Percentiles rank a stretch among this genome's conserved stretches.
phyloP scores from a whole-genome alignment of 2,888 invertebrate species.

The Cheilosia soror region DNA sequence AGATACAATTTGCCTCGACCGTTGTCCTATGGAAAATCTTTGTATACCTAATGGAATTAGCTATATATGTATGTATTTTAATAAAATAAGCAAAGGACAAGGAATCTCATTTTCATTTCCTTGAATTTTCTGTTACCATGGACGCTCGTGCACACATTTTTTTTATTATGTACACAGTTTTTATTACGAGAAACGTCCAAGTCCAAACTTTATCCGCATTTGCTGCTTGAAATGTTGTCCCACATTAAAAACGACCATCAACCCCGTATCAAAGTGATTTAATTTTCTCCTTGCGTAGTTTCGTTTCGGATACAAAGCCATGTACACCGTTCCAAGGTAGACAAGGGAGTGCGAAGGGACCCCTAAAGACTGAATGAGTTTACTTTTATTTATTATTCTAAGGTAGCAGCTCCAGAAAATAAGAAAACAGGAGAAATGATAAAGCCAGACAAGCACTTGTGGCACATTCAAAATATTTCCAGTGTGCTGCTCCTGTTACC shows the following conservation, averaged over 20 bases:
- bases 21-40: slow-evolving; percentile 33
- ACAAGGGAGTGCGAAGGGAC: slow-evolving; percentile 29
- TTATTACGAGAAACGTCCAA: slow-evolving; percentile 59
- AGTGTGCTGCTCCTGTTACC: slow-evolving; percentile 8
- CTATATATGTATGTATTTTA: slow-evolving; percentile 59
- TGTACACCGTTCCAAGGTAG: background rate
- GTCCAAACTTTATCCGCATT: slow-evolving; percentile 71
- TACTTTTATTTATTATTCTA: slow-evolving; percentile 73
- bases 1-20: slow-evolving; percentile 55
- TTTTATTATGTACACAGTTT: slow-evolving; percentile 67
- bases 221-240: slow-evolving; percentile 74
- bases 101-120: slow-evolving; percentile 70
- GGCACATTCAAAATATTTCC: slow-evolving; percentile 63
- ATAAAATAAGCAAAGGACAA: slow-evolving; percentile 70
- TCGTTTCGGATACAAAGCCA: slow-evolving; percentile 57
- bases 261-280: slow-evolving; percentile 73
- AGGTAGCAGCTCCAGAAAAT: slow-evolving; percentile 58
- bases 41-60: slow-evolving; percentile 61
- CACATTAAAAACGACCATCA: slow-evolving; percentile 74
- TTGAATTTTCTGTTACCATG: slow-evolving; percentile 61
- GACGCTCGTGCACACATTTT: slow-evolving; percentile 44
- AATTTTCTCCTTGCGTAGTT: slow-evolving; percentile 75
- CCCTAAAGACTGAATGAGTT: slow-evolving; percentile 64
- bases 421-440: slow-evolving; percentile 50
- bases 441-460: slow-evolving; percentile 56